Evolutionary conservation across 2,888 invertebrate genomes (phyloP), one percentile per base, ranked within the genome.

Genomic region (Erebia ligea): DNA sequence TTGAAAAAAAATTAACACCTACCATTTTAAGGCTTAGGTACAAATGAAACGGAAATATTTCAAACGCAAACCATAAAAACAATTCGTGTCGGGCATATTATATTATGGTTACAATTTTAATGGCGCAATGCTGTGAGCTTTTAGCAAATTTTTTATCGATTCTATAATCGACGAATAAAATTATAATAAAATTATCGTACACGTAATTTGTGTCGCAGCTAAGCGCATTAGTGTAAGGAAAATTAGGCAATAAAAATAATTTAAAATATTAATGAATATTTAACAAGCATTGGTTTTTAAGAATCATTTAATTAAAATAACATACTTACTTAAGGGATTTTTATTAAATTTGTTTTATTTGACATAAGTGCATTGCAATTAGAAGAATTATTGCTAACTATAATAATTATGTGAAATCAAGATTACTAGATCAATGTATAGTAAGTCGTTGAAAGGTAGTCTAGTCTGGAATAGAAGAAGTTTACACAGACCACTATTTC

Each of bases 121-220:
- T 67, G 65, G 66, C 52, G 73, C 73, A 68, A 70, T 57, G 50
- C 19, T 66, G 62, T 15, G 57, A 45, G 21, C 66, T 58, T 66
- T 71, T 71, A 68, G 68, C 71, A 69, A 73, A 73, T 73, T 73
- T 73, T 73, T 73, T 66, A 71, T 68, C 62, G 58, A 68, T 66
- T 68, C 68, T 63, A 68, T 61, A 62, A 67, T 68, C 68, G 59
- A 50, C 67, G 69, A 67, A 72, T 73, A 73, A 71, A 69, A 73
- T 73, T 73, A 73, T 72, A 71, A 73, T 70, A 69, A 73, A 69
- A 73, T 45, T 64, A 68, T 70, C 73, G 65, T 70, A 72, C 69
- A 65, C 66, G 48, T 69, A 42, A 66, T 73, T 73, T 61, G 17
- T 59, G 67, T 67, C 73, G 61, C 66, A 62, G 68, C 67, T 67